Evolutionary conservation across 1,140 invertebrate genomes (phyloP).

Genomic region (Pseudachorutes palmiensis): DNA sequence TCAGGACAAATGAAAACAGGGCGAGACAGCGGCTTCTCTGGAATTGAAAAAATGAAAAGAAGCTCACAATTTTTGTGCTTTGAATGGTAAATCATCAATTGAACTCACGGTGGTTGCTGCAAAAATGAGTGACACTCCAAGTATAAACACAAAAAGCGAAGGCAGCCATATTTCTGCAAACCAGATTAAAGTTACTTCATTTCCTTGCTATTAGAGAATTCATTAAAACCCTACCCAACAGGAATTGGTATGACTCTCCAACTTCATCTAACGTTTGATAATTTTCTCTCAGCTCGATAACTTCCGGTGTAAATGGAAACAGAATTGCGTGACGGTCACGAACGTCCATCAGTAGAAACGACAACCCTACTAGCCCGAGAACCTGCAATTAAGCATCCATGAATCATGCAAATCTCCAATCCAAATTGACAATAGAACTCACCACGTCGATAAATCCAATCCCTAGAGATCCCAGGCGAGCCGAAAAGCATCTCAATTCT

Average conservation of each 20-base stretch:
- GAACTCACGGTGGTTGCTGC: neutral
- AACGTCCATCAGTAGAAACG: neutral
- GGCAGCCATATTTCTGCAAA: too few relatives aligned
- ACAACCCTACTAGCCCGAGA: neutral
- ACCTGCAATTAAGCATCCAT: neutral
- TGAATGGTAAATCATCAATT: neutral
- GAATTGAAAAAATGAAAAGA: neutral
- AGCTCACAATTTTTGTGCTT: neutral
- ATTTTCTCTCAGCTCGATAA: neutral
- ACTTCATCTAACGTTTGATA: slow-evolving; percentile 6
- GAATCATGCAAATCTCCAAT: neutral
- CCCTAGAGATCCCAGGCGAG: neutral
- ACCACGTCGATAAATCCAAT: slow-evolving; percentile 3
- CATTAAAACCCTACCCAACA: too few relatives aligned
- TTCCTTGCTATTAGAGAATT: too few relatives aligned
- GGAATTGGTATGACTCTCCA: slow-evolving; percentile 1
- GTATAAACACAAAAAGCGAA: too few relatives aligned
- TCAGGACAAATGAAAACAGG: neutral
- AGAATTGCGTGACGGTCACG: neutral
- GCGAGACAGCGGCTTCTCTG: neutral
- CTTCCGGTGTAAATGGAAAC: neutral
- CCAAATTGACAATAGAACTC: neutral
- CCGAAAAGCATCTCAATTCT: neutral
- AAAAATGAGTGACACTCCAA: neutral
- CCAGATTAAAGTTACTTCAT: neutral